Evolutionary conservation across 2,113 vertebrate genomes (phyloP).

Genomic region (Peromyscus leucopus): DNA sequence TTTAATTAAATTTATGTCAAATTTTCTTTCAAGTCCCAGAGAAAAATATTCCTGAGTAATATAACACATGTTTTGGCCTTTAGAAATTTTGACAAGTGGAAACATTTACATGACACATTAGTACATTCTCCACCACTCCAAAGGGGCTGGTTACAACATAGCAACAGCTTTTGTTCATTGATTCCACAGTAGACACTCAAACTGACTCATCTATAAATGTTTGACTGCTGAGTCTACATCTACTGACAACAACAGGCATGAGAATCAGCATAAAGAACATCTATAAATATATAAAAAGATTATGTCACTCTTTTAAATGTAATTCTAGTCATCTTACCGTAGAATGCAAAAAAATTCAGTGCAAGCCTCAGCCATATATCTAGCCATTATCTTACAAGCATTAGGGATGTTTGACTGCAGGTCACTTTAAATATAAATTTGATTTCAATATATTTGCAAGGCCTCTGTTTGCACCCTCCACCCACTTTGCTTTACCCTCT

Average conservation of each 20-base stretch:
- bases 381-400: neutral
- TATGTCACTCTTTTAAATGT: neutral
- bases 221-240: neutral
- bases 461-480: fast-evolving
- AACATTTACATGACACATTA: slow-evolving; percentile 73
- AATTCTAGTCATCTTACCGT: neutral
- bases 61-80: slow-evolving; percentile 76
- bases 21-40: slow-evolving; percentile 61
- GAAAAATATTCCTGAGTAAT: slow-evolving; percentile 61
- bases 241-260: neutral
- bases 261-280: neutral
- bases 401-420: neutral
- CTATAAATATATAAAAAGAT: neutral
- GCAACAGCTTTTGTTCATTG: slow-evolving; percentile 53
- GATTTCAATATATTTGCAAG: neutral
- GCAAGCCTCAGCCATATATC: neutral
- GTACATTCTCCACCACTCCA: slow-evolving; percentile 53
- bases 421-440: neutral
- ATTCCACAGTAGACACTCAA: neutral
- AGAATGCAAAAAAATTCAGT: neutral
- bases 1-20: slow-evolving; percentile 80
- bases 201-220: neutral
- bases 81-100: slow-evolving; percentile 78
- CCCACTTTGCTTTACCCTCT: fast-evolving
- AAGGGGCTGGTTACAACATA: neutral